A percentile compares a stretch with the other conserved stretches of the same genome.
These are phyloP conservation scores for Otis tarda DNA, from an alignment of 2,113 vertebrate species.

Conservation along the genomic window DNA sequence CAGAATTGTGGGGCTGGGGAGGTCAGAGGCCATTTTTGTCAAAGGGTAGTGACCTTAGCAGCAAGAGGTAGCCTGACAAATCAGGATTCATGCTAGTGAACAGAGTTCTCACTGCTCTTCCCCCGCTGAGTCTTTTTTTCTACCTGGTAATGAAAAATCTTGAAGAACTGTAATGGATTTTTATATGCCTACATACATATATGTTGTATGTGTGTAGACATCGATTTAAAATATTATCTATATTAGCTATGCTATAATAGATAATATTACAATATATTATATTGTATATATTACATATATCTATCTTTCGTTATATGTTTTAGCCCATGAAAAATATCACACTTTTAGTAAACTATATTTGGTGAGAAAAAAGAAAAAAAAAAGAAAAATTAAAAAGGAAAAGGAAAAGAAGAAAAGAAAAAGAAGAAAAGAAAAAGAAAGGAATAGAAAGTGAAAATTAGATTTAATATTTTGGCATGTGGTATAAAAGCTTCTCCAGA, in stretches of 20 bases:
- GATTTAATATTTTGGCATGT: neutral
- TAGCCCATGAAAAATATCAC: neutral
- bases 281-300: neutral
- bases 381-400: neutral
- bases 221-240: neutral
- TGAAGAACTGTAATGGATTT: slow-evolving; percentile 51
- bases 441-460: neutral
- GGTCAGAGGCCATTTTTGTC: slow-evolving; percentile 79
- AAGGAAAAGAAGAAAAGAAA: too few species aligned
- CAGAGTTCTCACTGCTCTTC: slow-evolving; percentile 66
- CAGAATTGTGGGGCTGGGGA: slow-evolving; percentile 70
- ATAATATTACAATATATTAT: neutral
- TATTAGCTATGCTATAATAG: neutral
- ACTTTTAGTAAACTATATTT: neutral
- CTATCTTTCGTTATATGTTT: slow-evolving; percentile 5
- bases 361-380: neutral
- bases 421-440: accelerated
- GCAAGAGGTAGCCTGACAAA: slow-evolving; percentile 70
- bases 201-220: neutral
- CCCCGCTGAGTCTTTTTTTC: slow-evolving; percentile 69
- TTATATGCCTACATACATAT: neutral
- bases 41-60: slow-evolving; percentile 77
- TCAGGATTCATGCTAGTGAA: slow-evolving; percentile 66
- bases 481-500: neutral
- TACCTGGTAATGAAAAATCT: slow-evolving; percentile 76